A percentile compares a stretch with the other conserved stretches of the same genome.
Evolutionary conservation across 2,888 invertebrate genomes (phyloP).

Genomic region (Ophion obscuratus): DNA sequence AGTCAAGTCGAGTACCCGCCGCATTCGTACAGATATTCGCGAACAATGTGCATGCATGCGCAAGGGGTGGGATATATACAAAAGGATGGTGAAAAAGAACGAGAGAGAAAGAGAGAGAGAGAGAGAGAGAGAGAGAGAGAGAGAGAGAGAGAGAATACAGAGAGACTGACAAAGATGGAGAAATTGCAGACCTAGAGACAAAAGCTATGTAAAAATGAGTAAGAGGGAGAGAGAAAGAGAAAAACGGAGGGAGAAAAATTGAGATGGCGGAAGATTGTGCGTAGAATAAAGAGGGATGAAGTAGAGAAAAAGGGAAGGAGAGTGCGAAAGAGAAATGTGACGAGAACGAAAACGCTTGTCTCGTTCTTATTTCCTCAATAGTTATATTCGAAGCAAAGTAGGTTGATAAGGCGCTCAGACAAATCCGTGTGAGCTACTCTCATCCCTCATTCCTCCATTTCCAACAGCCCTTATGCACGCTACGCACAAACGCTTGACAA

Average conservation of each 20-base stretch:
- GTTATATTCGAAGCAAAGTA: constrained; percentile 58
- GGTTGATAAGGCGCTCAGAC: constrained; percentile 44
- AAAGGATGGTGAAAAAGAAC: constrained; percentile 17
- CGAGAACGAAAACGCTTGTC: constrained; percentile 22
- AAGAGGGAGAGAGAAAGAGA: too few species aligned
- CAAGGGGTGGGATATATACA: constrained; percentile 15
- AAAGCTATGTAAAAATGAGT: not conserved
- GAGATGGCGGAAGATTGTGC: constrained; percentile 19
- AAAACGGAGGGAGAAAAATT: constrained; percentile 8
- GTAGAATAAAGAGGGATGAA: constrained; percentile 4
- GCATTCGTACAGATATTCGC: constrained; percentile 73
- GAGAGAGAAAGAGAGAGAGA: constrained; percentile 17
- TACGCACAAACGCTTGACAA: constrained; percentile 14
- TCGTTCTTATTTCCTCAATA: constrained; percentile 56
- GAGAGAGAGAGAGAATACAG: too few species aligned
- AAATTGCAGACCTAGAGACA: too few species aligned
- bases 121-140: too few species aligned
- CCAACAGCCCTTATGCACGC: not conserved
- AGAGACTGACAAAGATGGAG: too few species aligned
- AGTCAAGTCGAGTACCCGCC: constrained; percentile 73
- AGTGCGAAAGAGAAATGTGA: not conserved
- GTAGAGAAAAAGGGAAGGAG: not conserved
- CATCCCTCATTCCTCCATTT: constrained; percentile 1
- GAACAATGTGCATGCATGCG: constrained; percentile 66
- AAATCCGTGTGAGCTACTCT: constrained; percentile 13